These are phyloP conservation scores for Oenanthe oenanthe DNA, from an alignment of 2,113 vertebrate species.

Conservation along the genomic window DNA sequence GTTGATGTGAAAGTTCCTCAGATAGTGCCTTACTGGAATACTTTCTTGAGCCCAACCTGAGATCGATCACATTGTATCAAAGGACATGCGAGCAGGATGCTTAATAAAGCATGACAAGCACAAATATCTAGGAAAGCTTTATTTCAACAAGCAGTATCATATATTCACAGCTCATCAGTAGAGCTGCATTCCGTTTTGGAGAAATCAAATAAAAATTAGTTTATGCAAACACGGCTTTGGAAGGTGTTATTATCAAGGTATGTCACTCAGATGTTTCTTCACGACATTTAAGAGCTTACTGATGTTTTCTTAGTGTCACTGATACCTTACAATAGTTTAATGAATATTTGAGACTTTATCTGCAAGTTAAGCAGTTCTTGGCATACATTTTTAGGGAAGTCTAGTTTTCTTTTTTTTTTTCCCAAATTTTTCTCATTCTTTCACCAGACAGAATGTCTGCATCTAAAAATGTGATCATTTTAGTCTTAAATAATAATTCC, in stretches of 20 bases:
- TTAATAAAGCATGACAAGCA: not conserved
- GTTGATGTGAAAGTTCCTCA: not conserved
- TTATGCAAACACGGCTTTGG: not conserved
- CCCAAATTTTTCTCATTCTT: not conserved
- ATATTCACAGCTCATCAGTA: not conserved
- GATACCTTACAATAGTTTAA: not conserved
- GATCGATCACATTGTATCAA: not conserved
- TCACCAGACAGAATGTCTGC: not conserved
- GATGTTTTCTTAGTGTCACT: not conserved
- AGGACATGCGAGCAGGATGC: not conserved
- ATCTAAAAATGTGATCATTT: not conserved
- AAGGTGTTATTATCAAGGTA: not conserved
- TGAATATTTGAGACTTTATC: not conserved
- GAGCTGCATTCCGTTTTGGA: not conserved
- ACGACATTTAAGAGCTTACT: not conserved
- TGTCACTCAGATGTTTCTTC: not conserved
- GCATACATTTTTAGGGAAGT: not conserved
- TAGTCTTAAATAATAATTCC: not conserved
- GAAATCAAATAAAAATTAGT: not conserved
- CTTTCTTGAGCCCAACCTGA: not conserved
- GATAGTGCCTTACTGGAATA: not conserved
- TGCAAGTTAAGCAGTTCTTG: not conserved
- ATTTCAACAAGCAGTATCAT: not conserved
- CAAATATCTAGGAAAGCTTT: not conserved
- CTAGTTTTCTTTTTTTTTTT: not conserved